A percentile compares a stretch with the other conserved stretches of the same genome.
phyloP scores from a whole-genome alignment of 1,140 invertebrate genomes.

The Musca vetustissima region DNA sequence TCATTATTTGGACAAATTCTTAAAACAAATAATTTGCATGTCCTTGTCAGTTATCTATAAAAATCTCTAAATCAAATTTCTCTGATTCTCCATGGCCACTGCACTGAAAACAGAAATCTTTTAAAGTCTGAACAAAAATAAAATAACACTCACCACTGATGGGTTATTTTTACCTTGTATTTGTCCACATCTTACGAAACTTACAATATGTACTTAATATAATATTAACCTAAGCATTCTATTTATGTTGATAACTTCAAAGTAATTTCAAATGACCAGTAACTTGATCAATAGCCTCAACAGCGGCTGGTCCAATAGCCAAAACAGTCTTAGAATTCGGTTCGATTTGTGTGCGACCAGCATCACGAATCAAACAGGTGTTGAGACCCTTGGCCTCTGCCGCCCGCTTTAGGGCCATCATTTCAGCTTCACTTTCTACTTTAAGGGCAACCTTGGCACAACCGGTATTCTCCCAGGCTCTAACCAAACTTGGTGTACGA shows the following conservation, averaged over 20 bases:
- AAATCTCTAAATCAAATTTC: too few relatives aligned
- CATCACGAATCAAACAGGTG: slow-evolving; percentile 78
- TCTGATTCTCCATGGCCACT: too few relatives aligned
- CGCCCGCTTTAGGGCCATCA: slow-evolving; percentile 66
- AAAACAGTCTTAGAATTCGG: slow-evolving; percentile 85
- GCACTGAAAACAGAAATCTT: too few relatives aligned
- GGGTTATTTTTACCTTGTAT: too few relatives aligned
- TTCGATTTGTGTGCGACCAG: slow-evolving; percentile 87
- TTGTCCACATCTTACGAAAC: neutral
- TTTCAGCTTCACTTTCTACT: slow-evolving; percentile 67
- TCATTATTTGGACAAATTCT: too few relatives aligned
- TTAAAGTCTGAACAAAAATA: too few relatives aligned
- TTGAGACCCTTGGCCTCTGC: slow-evolving; percentile 71
- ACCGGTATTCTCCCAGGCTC: slow-evolving; percentile 75
- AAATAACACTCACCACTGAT: too few relatives aligned
- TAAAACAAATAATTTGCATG: too few relatives aligned
- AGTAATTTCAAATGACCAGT: slow-evolving; percentile 87
- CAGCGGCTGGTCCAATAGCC: slow-evolving; percentile 84
- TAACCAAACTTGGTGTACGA: slow-evolving; percentile 65
- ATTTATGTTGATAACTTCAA: slow-evolving; percentile 54
- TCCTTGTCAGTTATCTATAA: too few relatives aligned
- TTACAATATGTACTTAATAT: neutral
- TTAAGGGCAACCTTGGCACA: slow-evolving; percentile 84
- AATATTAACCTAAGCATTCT: neutral
- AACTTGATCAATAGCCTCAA: slow-evolving; percentile 73